Percentiles rank a stretch among this genome's conserved stretches.
phyloP scores from a whole-genome alignment of 2,888 invertebrate species.

The Bembecia ichneumoniformis region DNA sequence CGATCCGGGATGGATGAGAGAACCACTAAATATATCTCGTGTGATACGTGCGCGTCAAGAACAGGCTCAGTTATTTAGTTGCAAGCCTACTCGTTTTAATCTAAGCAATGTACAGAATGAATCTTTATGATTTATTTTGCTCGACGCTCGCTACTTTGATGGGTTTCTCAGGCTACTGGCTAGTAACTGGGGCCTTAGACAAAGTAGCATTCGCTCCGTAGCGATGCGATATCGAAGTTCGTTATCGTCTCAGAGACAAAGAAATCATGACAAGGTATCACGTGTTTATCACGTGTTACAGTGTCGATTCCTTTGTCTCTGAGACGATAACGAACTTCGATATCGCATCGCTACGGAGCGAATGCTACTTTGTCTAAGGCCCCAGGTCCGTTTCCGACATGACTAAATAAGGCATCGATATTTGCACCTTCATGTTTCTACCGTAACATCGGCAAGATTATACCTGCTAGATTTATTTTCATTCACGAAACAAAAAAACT shows the following conservation, averaged over 20 bases:
- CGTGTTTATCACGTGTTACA: too few species aligned
- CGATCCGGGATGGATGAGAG: conserved; percentile 26
- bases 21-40: conserved; percentile 19
- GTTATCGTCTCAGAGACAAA: too few species aligned
- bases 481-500: conserved; percentile 21
- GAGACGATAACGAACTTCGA: too few species aligned
- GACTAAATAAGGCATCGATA: conserved; percentile 57
- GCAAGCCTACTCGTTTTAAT: conserved; percentile 39
- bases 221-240: too few species aligned
- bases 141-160: conserved; percentile 22
- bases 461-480: conserved; percentile 34
- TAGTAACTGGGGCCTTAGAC: too few species aligned
- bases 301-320: too few species aligned
- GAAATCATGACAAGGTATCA: too few species aligned
- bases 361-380: too few species aligned
- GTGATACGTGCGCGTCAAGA: not conserved
- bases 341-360: too few species aligned
- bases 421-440: conserved; percentile 54
- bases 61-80: conserved; percentile 12
- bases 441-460: conserved; percentile 16
- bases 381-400: conserved; percentile 57
- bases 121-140: conserved; percentile 58
- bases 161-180: conserved; percentile 61
- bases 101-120: conserved; percentile 48
- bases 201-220: too few species aligned